Percentiles rank a stretch among this genome's conserved stretches.
Conservation (phyloP, 1,140 invertebrate genomes). For the Polyergus mexicanus region DNA sequence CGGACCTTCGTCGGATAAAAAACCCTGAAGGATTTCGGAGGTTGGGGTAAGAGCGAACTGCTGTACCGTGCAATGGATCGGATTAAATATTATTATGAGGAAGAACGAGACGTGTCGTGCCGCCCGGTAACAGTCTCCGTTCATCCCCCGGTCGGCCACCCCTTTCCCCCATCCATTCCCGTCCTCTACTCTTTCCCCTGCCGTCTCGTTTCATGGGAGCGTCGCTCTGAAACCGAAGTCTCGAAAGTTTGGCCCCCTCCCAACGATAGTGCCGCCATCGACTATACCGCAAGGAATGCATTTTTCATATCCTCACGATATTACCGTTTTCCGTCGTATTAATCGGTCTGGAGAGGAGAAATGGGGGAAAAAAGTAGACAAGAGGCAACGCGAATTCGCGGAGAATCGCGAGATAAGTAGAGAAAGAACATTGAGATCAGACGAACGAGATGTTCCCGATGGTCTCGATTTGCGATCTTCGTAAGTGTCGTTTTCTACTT, state of each 20-base stretch:
- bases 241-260: slow-evolving; percentile 78
- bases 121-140: slow-evolving; percentile 66
- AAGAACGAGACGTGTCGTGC: slow-evolving; percentile 81
- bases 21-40: slow-evolving; percentile 79
- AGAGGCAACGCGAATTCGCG: slow-evolving; percentile 37
- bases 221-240: slow-evolving; percentile 71
- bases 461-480: too few relatives aligned
- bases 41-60: slow-evolving; percentile 83
- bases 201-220: slow-evolving; percentile 34
- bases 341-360: slow-evolving; percentile 69
- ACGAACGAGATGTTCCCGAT: background rate
- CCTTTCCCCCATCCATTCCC: slow-evolving; percentile 2
- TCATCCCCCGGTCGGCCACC: slow-evolving; percentile 64
- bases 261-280: slow-evolving; percentile 61
- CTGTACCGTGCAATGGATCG: slow-evolving; percentile 84
- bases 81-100: slow-evolving; percentile 85
- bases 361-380: slow-evolving; percentile 12
- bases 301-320: slow-evolving; percentile 79
- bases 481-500: background rate
- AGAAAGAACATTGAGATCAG: background rate
- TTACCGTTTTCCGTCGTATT: slow-evolving; percentile 75
- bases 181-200: slow-evolving; percentile 32
- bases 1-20: slow-evolving; percentile 63
- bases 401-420: slow-evolving; percentile 44
- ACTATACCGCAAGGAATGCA: slow-evolving; percentile 76